Percentiles rank a stretch among this genome's conserved stretches.
Evolutionary conservation across 2,888 invertebrate genomes (phyloP).

Genomic region (Monopis laevigella): DNA sequence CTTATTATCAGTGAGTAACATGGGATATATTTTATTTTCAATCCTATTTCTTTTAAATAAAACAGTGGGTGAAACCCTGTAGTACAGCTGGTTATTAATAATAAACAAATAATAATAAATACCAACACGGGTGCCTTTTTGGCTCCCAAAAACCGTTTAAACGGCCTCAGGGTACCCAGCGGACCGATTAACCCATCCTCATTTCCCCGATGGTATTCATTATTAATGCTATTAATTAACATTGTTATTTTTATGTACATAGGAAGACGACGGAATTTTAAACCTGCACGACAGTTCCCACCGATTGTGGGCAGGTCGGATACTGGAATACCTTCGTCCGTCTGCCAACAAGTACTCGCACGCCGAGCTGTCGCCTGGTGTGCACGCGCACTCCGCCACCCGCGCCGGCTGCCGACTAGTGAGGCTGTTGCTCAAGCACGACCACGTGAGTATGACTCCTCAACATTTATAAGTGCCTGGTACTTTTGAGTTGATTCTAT

Average conservation of each 20-base stretch:
- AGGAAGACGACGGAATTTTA: conserved; percentile 39
- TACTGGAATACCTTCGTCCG: conserved; percentile 88
- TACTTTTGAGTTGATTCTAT: no score
- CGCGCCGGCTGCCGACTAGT: conserved; percentile 78
- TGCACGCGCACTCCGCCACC: conserved; percentile 70
- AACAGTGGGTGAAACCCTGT: no score
- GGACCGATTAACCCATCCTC: no score
- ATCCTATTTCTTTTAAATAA: no score
- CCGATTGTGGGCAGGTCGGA: conserved; percentile 67
- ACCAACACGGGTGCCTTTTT: no score
- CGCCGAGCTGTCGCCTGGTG: conserved; percentile 73
- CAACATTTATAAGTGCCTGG: no score
- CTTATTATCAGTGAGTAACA: no score
- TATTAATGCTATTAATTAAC: no score
- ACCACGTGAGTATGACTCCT: conserved; percentile 71
- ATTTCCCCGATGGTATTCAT: no score
- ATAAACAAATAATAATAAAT: not conserved
- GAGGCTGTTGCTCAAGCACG: conserved; percentile 74
- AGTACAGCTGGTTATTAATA: not conserved
- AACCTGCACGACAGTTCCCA: conserved; percentile 53
- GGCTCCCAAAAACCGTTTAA: no score
- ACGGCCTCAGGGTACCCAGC: no score
- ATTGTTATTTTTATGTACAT: conserved; percentile 33
- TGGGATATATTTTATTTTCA: no score
- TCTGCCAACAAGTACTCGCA: conserved; percentile 88